Evolutionary conservation across 2,797 vertebrate species (phyloP), one percentile per base, ranked within the genome.

Genomic region (Caiman crocodilus): DNA sequence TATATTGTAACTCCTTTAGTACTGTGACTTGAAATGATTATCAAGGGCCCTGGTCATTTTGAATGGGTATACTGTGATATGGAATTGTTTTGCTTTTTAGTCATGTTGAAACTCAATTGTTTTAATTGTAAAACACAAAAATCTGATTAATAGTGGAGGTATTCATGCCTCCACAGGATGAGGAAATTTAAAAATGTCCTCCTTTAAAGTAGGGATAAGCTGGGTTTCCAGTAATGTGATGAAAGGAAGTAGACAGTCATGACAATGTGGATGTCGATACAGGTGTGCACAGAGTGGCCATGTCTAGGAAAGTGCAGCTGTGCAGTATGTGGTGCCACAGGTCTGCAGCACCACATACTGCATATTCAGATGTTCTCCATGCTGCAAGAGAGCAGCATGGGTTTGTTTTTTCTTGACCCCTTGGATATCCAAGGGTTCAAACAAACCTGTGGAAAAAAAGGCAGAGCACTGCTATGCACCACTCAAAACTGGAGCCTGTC

Each of bases 11-110:
- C 7, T 82, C 55, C 13, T 55, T 32, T 76, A 50, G 69, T 61
- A 55, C 32, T 23, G 21, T 21, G 15, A n/a, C 42, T 13, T 28
- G 14, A 14, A 42, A 14, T 78, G 42, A 69, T 85, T 28, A 32
- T n/a, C 25, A 20, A 59, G 28, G 78, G 28, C 59, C 1, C n/a
- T 15, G 60, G 64, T 26, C 17, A 5, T 17, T 50, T 50, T 67
- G 13, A 9, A 17, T 61, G 0, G 0, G 55, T 85, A 30, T 76
- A 6, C 59, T 4, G 58, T 79, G 81, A 28, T 32, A 0, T 84
- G 67, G 35, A 75, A 61, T 82, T 50, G 42, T 50, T 90, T 84
- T 57, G 26, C 10, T 87, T 82, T 80, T 85, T 87, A 63, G 85
- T 67, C 71, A 63, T 5, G 26, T 81, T 87, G 9, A 81, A 82